Percentiles rank a stretch among this genome's conserved stretches.
These are phyloP conservation scores for Sialia sialis DNA, from an alignment of 2,113 vertebrate genomes.

Conservation along the genomic window DNA sequence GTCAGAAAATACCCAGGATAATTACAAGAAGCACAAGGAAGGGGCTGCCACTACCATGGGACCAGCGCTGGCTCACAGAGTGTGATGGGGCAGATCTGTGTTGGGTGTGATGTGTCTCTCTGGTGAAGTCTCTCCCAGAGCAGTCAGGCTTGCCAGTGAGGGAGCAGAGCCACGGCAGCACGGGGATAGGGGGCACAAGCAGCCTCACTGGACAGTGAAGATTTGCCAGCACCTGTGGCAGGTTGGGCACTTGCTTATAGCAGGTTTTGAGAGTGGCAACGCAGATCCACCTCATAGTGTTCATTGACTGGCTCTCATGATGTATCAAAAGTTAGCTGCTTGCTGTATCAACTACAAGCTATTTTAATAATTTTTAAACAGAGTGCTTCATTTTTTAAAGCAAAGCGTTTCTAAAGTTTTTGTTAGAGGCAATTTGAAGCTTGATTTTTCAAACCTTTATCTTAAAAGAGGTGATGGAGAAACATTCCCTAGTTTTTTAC, in stretches of 20 bases:
- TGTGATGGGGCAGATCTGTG: rapidly evolving
- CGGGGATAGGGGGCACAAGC: rapidly evolving
- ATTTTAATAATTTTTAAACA: neutral
- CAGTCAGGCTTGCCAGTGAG: neutral
- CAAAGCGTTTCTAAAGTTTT: neutral
- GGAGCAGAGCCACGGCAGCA: neutral
- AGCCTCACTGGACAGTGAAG: neutral
- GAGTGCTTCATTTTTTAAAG: neutral
- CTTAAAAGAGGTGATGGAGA: neutral
- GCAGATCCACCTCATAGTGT: rapidly evolving
- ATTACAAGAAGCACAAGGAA: rapidly evolving
- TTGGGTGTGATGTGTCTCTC: neutral
- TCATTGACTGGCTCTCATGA: neutral
- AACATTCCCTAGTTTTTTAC: neutral
- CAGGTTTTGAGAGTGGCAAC: neutral
- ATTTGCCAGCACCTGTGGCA: neutral
- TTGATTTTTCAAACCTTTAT: neutral
- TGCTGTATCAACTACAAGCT: neutral
- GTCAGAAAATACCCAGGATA: neutral
- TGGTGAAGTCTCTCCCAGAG: rapidly evolving
- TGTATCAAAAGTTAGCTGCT: neutral
- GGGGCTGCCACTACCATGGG: neutral
- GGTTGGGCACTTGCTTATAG: no score
- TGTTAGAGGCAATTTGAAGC: neutral
- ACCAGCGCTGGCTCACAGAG: rapidly evolving